Percentiles rank a stretch among this genome's conserved stretches.
These are phyloP conservation scores for Arctopsyche grandis DNA, from an alignment of 1,140 invertebrate genomes.

Conservation along the genomic window DNA sequence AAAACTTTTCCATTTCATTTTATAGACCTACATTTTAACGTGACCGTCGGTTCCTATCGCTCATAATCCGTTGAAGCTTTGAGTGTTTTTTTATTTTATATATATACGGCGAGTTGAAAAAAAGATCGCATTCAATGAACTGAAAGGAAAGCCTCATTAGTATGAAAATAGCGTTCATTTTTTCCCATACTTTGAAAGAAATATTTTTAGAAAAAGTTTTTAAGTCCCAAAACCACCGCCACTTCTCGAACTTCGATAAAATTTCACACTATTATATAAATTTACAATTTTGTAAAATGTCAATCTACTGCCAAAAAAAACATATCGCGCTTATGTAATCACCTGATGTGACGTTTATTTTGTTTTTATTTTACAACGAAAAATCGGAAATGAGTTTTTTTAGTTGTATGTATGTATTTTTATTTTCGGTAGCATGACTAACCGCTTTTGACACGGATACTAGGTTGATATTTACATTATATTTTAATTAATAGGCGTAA, in stretches of 20 bases:
- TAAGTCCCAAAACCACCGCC: not conserved
- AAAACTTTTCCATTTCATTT: constrained; percentile 27
- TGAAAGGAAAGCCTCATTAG: constrained; percentile 29
- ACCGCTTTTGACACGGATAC: not conserved
- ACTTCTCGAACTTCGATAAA: not conserved
- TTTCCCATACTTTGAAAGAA: not conserved
- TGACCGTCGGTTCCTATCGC: constrained; percentile 23
- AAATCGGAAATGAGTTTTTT: too few relatives aligned
- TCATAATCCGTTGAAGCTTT: constrained; percentile 27
- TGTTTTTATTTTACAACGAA: too few relatives aligned
- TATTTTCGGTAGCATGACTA: too few relatives aligned
- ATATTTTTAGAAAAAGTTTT: constrained; percentile 17
- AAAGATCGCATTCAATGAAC: not conserved
- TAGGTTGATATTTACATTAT: not conserved
- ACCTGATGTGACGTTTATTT: too few relatives aligned
- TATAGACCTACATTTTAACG: constrained; percentile 20
- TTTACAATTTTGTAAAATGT: too few relatives aligned
- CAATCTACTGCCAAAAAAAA: too few relatives aligned
- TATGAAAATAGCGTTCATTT: constrained; percentile 27
- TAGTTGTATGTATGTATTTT: too few relatives aligned
- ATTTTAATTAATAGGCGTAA: too few relatives aligned
- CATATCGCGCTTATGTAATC: too few relatives aligned
- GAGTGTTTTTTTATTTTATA: constrained; percentile 25
- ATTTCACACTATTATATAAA: too few relatives aligned
- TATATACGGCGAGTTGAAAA: not conserved